phyloP scores from a whole-genome alignment of 2,888 invertebrate species.

The Endotricha flammealis region DNA sequence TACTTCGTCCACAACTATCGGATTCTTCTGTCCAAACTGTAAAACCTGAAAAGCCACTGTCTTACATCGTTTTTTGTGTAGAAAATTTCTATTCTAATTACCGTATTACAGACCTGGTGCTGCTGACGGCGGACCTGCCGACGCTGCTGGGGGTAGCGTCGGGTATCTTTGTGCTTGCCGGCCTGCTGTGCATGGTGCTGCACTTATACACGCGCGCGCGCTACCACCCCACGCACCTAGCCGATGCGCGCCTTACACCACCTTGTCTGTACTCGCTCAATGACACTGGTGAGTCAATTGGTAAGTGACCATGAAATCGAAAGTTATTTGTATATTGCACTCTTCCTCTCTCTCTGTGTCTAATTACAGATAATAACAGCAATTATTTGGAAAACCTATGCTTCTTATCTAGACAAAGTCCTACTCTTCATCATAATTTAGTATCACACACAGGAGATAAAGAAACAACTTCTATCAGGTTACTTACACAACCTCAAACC shows the following conservation, averaged over 20 bases:
- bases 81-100: not conserved
- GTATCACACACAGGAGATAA: too few relatives aligned
- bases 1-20: too few relatives aligned
- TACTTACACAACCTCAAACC: too few relatives aligned
- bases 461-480: too few relatives aligned
- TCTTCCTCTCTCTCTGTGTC: too few relatives aligned
- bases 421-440: too few relatives aligned
- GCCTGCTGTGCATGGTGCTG: conserved; percentile 92
- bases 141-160: conserved; percentile 91
- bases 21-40: too few relatives aligned
- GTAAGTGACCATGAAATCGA: too few relatives aligned
- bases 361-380: too few relatives aligned
- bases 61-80: not conserved
- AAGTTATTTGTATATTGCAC: not conserved
- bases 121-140: conserved; percentile 90
- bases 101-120: conserved; percentile 81
- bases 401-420: too few relatives aligned
- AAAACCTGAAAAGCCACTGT: too few relatives aligned
- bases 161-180: conserved; percentile 91
- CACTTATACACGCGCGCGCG: conserved; percentile 86
- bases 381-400: too few relatives aligned
- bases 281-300: conserved; percentile 83
- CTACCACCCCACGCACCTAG: conserved; percentile 85
- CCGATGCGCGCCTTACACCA: conserved; percentile 89
- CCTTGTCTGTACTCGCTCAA: conserved; percentile 89